Base-by-base conservation (phyloP, 2,888 invertebrate genomes). In the Epiblema foenella region DNA sequence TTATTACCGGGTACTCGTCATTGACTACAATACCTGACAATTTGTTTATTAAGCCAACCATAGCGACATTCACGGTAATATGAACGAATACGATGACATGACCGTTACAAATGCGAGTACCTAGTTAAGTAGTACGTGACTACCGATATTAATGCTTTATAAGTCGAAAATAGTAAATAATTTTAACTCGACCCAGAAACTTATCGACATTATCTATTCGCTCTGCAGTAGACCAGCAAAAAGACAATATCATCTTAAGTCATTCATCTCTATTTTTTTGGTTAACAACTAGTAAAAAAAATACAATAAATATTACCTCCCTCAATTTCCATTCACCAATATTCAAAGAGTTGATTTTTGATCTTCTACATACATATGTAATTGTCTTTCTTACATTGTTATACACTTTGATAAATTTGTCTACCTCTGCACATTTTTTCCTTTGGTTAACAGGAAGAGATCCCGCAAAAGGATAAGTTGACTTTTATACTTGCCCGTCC, bases 51-150 rank as follows among this genome's bases (percentile, higher is more conserved):
- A 77, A 78, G 74, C 80, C 56, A 79, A 79, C 78, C 81, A 81
- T 82, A 80, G 78, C 77, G 79, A 82, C 79, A 83, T 84, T 86
- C 86, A 85, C 81, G 86, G 89, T 83, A 85, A 87, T 86, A 84
- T 85, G 84, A 85, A 80, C 79, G 76, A 77, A 76, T 75, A 73
- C 79, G 79, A 78, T 78, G 81, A 83, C 81, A 82, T 76, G 79
- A 88, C 90, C 89, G 90, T 89, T 90, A 89, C 80, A 76, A 78
- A 84, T 85, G 88, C 88, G 83, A 82, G 82, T n/a, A n/a, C n/a
- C n/a, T n/a, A n/a, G n/a, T n/a, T n/a, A n/a, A n/a, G n/a, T 81
- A 75, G 83, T 82, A 87, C 89, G 89, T 89, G 88, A 88, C 86
- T 85, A 81, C 81, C 84, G 79, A 84, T 84, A 79, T 78, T 75